Base-by-base conservation (phyloP, 53 echinoderm and acorn worm species). In the Luidia sarsii region DNA sequence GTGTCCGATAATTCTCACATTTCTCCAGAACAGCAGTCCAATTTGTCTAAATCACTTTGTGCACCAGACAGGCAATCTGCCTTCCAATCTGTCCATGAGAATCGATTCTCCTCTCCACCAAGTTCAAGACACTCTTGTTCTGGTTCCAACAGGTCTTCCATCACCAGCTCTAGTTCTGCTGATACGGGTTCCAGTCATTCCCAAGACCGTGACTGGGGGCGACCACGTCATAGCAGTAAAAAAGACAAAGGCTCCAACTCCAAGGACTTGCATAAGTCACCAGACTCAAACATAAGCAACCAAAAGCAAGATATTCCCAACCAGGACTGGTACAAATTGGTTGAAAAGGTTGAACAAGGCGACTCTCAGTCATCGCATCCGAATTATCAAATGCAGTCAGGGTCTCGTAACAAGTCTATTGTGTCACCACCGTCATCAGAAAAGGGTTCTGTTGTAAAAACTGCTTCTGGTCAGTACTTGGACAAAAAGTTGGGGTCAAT, bases 81-180 rank as follows among this genome's bases (percentile, higher is more conserved):
- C 20, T 60, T 77, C 43, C 77, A 77, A 16, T 59, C 60, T 59
- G 25, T 57, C 24, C 60, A 59, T 10, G 61, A 77, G 39, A 25
- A 77, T 20, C 59, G 29, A 32, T 31, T 56, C 45, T 71, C 81
- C 1, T 70, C 81, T 3, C 41, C 41, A 41, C 18, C 82, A 27
- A 68, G 68, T 36, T 54, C 68, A 36, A 48, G 86, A 39, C 68
- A 74, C 57, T 90, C 90, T n/a, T 68, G 82, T 22, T 72, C 82
- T 25, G 82, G 90, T 55, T 87, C 87, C 29, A 74, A 90, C 45
- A 82, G 90, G n/a, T 90, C 90, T n/a, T 90, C 90, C 52, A 83
- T 90, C 48, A 55, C 85, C 1, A 86, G 90, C 66, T 70, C 69
- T 41, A 86, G 86, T 29, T 86, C 86, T 0, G 71, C 69, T 28